Evolutionary conservation across 2,797 vertebrate genomes (phyloP), one percentile per base, ranked within the genome.

Genomic region (Bovichtus variegatus): DNA sequence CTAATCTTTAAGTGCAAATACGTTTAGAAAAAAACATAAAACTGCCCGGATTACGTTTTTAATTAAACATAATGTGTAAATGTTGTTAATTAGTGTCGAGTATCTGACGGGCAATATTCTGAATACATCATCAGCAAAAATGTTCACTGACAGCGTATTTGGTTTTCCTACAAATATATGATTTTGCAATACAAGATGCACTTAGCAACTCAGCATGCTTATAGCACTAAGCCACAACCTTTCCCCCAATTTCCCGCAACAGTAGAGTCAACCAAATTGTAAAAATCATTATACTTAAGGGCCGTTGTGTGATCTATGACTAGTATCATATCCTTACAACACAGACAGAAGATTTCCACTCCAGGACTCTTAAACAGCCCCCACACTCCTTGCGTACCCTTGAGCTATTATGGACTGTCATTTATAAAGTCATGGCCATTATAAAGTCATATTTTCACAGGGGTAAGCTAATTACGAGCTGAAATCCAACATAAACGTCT

Each of bases 391-490:
- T 40, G 9, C 43, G 23, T 40, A 34, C 65, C 80, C 76, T 71
- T 29, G 38, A 84, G 85, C 71, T 76, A 58, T 72, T 71, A 53
- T 31, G 16, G 34, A 6, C 49, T 69, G 64, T 86, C 31, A 34
- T 34, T 9, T 34, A 34, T 34, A 34, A 88, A 88, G 31, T 80
- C 62, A 87, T 60, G 66, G 77, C 54, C 59, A 75, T 79, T 75
- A 75, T 65, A 34, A 73, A 84, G 55, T 82, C 43, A 71, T 81
- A 74, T 80, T 70, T 80, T 69, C 73, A 63, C 76, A 72, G 40
- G 21, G 18, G 15, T 34, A 66, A 68, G 74, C 46, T 71, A 80
- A 87, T 83, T 83, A 71, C 23, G 13, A 57, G 61, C 67, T 70
- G 57, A 13, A 50, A 69, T 29, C 49, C 60, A 71, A 60, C 57